These are phyloP conservation scores for Sycophaga agraensis DNA, from an alignment of 1,140 invertebrate genomes.

Conservation along the genomic window DNA sequence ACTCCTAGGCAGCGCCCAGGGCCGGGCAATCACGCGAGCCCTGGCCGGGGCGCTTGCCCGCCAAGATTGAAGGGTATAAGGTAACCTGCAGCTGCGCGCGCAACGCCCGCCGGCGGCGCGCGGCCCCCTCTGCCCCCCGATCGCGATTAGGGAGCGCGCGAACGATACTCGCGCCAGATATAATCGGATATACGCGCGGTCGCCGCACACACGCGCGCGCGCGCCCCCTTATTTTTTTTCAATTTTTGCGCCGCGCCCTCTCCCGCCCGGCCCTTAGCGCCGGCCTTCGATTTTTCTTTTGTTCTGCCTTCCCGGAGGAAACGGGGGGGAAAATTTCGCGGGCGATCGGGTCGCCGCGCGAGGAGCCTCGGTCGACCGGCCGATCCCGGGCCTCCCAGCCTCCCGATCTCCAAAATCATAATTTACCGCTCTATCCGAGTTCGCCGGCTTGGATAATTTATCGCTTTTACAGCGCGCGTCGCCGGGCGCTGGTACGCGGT, in stretches of 20 bases:
- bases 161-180: constrained; percentile 23
- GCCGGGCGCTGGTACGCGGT: background rate
- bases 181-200: constrained; percentile 23
- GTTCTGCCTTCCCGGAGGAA: background rate
- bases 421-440: constrained; percentile 14
- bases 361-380: background rate
- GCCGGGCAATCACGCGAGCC: constrained; percentile 51
- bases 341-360: background rate
- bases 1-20: no score
- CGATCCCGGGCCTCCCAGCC: background rate
- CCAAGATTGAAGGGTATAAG: constrained; percentile 51
- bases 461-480: background rate
- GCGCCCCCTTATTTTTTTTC: constrained; percentile 17
- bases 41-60: constrained; percentile 35
- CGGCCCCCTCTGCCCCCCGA: background rate
- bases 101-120: background rate
- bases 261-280: background rate
- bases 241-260: background rate
- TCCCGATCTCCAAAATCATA: constrained; percentile 19
- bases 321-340: background rate
- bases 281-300: background rate
- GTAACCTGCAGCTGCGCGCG: constrained; percentile 44
- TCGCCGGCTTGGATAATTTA: constrained; percentile 7
- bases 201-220: background rate
- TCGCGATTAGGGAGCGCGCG: constrained; percentile 20